These are phyloP conservation scores for Montipora foliosa DNA, from an alignment of 64 coral and sea anemone species.

Conservation along the genomic window DNA sequence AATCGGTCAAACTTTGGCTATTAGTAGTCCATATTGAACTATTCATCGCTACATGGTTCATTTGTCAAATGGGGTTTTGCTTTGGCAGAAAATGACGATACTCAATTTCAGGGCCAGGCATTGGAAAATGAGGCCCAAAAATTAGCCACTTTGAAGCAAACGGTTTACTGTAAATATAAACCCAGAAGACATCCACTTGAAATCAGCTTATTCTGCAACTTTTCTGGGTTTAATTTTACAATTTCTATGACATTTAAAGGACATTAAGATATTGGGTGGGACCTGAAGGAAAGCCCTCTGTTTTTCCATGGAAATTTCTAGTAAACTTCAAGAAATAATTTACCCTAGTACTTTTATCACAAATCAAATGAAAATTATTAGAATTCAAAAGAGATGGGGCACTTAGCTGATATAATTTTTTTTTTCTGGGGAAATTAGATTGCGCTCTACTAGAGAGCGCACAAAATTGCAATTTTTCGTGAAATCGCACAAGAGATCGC, in stretches of 20 bases:
- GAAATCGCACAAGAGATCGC: slow-evolving; percentile 17
- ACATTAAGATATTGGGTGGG: background rate
- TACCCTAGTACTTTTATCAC: background rate
- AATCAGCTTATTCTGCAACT: slow-evolving; percentile 30
- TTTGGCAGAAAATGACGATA: slow-evolving; percentile 32
- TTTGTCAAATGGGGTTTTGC: slow-evolving; percentile 18
- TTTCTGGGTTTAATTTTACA: background rate
- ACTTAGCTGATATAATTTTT: background rate
- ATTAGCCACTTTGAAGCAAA: slow-evolving; percentile 19
- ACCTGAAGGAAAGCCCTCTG: background rate
- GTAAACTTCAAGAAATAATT: background rate
- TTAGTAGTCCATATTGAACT: slow-evolving; percentile 20
- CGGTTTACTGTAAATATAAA: background rate
- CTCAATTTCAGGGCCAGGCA: background rate
- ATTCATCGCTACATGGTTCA: slow-evolving; percentile 10
- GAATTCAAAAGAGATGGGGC: background rate
- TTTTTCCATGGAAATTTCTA: background rate
- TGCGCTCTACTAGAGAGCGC: background rate
- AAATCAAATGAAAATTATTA: background rate
- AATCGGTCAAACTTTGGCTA: slow-evolving; percentile 20
- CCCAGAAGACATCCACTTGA: background rate
- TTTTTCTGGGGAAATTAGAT: slow-evolving; percentile 26
- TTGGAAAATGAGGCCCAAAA: background rate
- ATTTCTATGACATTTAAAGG: slow-evolving; percentile 10
- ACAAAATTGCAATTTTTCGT: background rate